These are phyloP conservation scores for Colius striatus DNA, from an alignment of 2,113 vertebrate species.

Conservation along the genomic window DNA sequence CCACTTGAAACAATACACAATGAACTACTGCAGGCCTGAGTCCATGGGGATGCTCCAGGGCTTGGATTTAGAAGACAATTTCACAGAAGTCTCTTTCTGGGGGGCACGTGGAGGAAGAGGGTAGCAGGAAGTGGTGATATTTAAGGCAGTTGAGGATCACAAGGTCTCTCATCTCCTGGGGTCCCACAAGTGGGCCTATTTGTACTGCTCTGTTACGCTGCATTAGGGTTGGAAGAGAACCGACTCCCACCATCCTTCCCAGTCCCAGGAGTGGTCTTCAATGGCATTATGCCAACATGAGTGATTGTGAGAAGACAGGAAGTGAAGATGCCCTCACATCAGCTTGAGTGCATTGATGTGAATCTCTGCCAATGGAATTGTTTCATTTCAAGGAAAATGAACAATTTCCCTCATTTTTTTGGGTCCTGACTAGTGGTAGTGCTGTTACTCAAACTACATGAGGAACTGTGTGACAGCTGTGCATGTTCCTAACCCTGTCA, in stretches of 20 bases:
- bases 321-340: not conserved
- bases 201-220: fast-evolving
- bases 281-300: fast-evolving
- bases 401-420: not conserved
- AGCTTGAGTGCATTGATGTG: not conserved
- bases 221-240: not conserved
- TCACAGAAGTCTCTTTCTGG: not conserved
- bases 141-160: not conserved
- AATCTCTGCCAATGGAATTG: not conserved
- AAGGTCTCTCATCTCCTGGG: not conserved
- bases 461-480: not conserved
- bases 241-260: not conserved
- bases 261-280: not conserved
- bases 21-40: not conserved
- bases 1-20: not conserved
- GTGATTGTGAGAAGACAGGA: not conserved
- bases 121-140: slow-evolving; percentile 14
- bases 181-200: not conserved
- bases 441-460: not conserved
- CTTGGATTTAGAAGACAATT: not conserved
- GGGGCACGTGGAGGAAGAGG: not conserved
- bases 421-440: not conserved
- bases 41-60: not conserved
- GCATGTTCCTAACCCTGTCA: not conserved
- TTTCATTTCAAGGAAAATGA: not conserved